Conservation (phyloP, 1,140 invertebrate genomes). For the Drosophila virilis region DNA sequence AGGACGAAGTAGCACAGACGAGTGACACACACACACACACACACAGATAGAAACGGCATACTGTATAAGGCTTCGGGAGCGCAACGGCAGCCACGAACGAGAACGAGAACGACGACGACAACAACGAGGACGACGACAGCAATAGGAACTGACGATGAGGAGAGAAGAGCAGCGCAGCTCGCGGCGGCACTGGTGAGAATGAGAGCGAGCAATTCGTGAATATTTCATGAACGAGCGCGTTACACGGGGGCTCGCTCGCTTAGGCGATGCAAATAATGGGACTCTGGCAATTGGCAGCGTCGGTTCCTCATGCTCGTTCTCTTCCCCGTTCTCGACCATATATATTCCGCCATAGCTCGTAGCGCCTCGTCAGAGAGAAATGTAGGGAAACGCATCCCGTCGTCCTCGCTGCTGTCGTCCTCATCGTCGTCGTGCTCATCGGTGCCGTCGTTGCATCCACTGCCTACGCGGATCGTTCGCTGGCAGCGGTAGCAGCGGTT, state of each 20-base stretch:
- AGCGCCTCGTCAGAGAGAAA: constrained; percentile 58
- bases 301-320: constrained; percentile 28
- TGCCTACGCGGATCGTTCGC: constrained; percentile 52
- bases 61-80: constrained; percentile 9
- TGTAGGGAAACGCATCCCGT: constrained; percentile 72
- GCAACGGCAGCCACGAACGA: constrained; percentile 21
- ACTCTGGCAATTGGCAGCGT: constrained; percentile 53
- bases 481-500: constrained; percentile 44
- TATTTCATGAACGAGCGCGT: constrained; percentile 75
- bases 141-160: constrained; percentile 27
- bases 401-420: constrained; percentile 19
- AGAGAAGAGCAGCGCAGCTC: constrained; percentile 46
- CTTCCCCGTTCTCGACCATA: constrained; percentile 6
- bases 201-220: constrained; percentile 81
- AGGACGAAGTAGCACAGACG: constrained; percentile 26
- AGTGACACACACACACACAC: constrained; percentile 7
- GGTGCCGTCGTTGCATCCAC: constrained; percentile 30
- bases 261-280: constrained; percentile 46
- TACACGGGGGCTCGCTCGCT: constrained; percentile 53
- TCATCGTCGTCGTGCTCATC: constrained; percentile 43
- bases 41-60: not conserved
- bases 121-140: constrained; percentile 20
- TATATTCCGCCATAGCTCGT: constrained; percentile 3
- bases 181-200: constrained; percentile 59
- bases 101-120: constrained; percentile 16